Evolutionary conservation across 2,888 invertebrate species (phyloP).

Genomic region (Pterostichus madidus): DNA sequence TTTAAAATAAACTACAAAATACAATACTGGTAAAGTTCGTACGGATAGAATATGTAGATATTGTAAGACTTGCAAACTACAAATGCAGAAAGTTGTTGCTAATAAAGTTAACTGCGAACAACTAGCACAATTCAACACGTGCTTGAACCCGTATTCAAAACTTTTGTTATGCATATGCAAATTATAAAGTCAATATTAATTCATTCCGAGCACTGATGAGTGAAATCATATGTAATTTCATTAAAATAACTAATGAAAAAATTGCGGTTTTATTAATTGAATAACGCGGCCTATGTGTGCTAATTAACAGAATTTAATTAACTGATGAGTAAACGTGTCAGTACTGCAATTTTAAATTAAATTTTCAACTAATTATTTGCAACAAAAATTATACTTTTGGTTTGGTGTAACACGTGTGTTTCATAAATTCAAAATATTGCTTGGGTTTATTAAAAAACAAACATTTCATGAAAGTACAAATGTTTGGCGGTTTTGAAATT

Average conservation of each 20-base stretch:
- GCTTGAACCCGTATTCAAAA: no score
- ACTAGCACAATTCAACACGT: background rate
- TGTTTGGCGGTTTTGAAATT: no score
- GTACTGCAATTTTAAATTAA: slow-evolving; percentile 7
- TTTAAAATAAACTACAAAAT: no score
- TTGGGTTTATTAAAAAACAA: no score
- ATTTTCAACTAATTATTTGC: background rate
- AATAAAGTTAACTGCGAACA: background rate
- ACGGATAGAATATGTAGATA: no score
- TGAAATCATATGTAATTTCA: background rate
- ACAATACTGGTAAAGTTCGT: no score
- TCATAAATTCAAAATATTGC: no score
- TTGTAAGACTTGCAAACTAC: no score
- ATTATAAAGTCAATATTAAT: no score
- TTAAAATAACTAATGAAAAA: slow-evolving; percentile 27
- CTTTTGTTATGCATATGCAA: no score
- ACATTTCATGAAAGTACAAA: no score
- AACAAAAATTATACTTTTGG: background rate
- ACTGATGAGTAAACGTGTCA: background rate
- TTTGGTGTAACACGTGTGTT: background rate
- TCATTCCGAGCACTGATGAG: no score
- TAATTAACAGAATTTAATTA: slow-evolving; percentile 7
- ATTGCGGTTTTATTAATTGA: slow-evolving; percentile 6
- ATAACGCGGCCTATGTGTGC: background rate
- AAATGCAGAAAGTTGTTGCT: background rate